A percentile compares a stretch with the other conserved stretches of the same genome.
Evolutionary conservation across 2,113 vertebrate species (phyloP).

Genomic region (Tretioscincus oriximinensis): DNA sequence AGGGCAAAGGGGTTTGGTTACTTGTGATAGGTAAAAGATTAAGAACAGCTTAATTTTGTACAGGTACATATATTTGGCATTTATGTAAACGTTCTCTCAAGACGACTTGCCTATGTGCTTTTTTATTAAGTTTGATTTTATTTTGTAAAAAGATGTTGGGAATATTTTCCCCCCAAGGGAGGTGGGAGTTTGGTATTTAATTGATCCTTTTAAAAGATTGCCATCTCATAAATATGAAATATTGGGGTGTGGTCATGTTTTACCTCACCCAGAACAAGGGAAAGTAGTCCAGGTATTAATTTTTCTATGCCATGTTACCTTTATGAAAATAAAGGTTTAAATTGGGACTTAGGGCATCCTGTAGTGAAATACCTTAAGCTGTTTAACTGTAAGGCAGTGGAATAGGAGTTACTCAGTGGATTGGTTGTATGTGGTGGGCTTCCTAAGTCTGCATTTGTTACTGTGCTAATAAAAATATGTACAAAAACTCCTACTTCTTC

Average conservation of each 20-base stretch:
- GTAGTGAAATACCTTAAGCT: slow-evolving; percentile 87
- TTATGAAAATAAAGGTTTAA: slow-evolving; percentile 69
- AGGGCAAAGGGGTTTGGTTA: slow-evolving; percentile 54
- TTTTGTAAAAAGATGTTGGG: slow-evolving; percentile 62
- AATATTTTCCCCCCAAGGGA: slow-evolving; percentile 57
- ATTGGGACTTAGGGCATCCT: slow-evolving; percentile 70
- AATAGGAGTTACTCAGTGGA: slow-evolving; percentile 78
- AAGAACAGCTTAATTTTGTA: slow-evolving; percentile 75
- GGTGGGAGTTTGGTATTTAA: slow-evolving; percentile 69
- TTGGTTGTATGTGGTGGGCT: slow-evolving; percentile 81
- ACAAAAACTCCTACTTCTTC: slow-evolving; percentile 60
- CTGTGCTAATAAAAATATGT: slow-evolving; percentile 84
- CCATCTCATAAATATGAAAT: slow-evolving; percentile 67
- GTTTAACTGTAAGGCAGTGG: slow-evolving; percentile 79
- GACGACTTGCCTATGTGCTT: slow-evolving; percentile 14
- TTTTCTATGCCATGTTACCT: slow-evolving; percentile 76
- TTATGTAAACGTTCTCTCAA: slow-evolving; percentile 66
- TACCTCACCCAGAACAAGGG: slow-evolving; percentile 62
- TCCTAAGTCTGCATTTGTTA: slow-evolving; percentile 81
- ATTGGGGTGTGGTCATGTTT: slow-evolving; percentile 53
- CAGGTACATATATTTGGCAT: slow-evolving; percentile 70
- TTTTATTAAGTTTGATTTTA: slow-evolving; percentile 37
- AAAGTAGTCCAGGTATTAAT: slow-evolving; percentile 72
- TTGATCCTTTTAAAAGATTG: slow-evolving; percentile 68
- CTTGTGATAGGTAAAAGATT: slow-evolving; percentile 70